phyloP scores from a whole-genome alignment of 1,140 invertebrate genomes.

The Drosophila punjabiensis region DNA sequence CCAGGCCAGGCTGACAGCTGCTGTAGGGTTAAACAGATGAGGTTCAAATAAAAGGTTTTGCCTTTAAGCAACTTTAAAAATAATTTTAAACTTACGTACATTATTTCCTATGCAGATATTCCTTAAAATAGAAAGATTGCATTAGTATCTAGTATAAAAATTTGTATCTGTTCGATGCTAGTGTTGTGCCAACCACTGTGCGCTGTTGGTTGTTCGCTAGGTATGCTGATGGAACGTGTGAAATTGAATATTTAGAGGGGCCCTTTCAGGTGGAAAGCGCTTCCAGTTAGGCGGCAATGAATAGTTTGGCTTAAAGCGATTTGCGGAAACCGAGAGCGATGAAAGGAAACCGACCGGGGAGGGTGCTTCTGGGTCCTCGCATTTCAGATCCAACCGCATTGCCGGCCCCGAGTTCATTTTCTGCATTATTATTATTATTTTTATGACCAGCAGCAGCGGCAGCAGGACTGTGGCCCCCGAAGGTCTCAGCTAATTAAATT shows the following conservation, averaged over 20 bases:
- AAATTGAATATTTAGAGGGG: slow-evolving; percentile 50
- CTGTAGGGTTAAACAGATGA: neutral
- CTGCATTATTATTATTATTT: slow-evolving; percentile 41
- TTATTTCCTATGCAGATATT: no score
- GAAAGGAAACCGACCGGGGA: slow-evolving; percentile 3
- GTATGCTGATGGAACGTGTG: slow-evolving; percentile 30
- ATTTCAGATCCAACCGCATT: slow-evolving; percentile 23
- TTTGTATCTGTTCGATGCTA: neutral
- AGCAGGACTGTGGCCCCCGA: slow-evolving; percentile 6
- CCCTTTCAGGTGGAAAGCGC: slow-evolving; percentile 31
- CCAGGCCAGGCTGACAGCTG: slow-evolving; percentile 24
- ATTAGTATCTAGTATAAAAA: neutral
- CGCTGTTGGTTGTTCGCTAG: neutral
- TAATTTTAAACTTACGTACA: no score
- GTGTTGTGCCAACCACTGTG: neutral
- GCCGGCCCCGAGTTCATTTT: slow-evolving; percentile 19
- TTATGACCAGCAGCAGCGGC: slow-evolving; percentile 26
- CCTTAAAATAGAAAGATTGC: no score
- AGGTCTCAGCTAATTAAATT: slow-evolving; percentile 53
- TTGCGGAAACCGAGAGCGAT: slow-evolving; percentile 9
- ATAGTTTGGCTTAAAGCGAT: slow-evolving; percentile 43
- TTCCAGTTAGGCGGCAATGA: slow-evolving; percentile 16
- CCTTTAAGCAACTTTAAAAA: neutral
- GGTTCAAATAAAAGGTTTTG: neutral
- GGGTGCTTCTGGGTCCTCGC: neutral